Base-by-base conservation (phyloP, 2,797 vertebrate genomes). In the Meda fulgida region DNA sequence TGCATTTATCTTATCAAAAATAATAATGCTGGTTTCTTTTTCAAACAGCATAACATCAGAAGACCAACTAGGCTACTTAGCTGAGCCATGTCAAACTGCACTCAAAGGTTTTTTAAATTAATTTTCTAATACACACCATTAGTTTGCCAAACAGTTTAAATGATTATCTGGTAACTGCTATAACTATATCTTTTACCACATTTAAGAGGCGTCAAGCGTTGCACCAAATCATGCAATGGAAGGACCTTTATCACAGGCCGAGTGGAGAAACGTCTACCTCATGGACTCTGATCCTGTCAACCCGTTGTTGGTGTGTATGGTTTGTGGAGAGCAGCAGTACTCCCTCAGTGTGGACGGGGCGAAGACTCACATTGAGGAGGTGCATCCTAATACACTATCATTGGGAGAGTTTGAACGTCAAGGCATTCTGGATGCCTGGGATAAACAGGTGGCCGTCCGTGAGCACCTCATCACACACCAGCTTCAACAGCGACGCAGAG, bases 261-360 rank as follows among this genome's bases (percentile, higher is more conserved):
- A 88, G 60, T 96, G 95, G 95, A 92, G 95, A 90, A 93, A 79
- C 84, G 89, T 92, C 89, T 97, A 97, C 94, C 96, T 97, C 91
- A 97, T 98, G 97, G 97, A 97, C 92, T 96, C 96, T 8, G 97
- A 98, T 88, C 95, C 96, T 0, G 93, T 96, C 89, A 97, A 96
- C 91, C 97, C 96, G 92, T 94, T 96, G 87, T 93, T 98, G 92
- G 96, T 96, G 92, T 98, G 97, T 91, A 97, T 97, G 95, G 96
- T 97, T 88, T 98, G 97, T 60, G 96, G 96, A 69, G 94, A 94
- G 78, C 94, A 95, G 87, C 93, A 97, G 91, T 97, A 97, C 91
- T 96, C 94, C 26, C 95, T 97, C 88, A 95, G 94, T 89, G 89
- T 95, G 91, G 95, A 96, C 21, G 96, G 94, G 29, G 96, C 96